Percentiles rank a stretch among this genome's conserved stretches.
These are phyloP conservation scores for Calliopum simillimum DNA, from an alignment of 2,888 invertebrate genomes.

Conservation along the genomic window DNA sequence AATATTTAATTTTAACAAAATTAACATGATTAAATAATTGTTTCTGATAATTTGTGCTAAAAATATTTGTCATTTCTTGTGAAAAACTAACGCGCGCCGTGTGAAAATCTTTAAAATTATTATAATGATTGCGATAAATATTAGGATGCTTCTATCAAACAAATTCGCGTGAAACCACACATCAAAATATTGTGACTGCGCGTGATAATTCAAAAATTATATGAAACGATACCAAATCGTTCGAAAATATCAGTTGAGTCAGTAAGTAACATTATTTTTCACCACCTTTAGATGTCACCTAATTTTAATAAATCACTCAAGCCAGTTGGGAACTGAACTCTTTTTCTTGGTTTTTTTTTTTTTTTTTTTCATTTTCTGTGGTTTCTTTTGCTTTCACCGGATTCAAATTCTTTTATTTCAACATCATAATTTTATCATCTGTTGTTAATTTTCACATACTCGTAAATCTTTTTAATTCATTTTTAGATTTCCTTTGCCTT, in stretches of 20 bases:
- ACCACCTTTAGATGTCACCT: slow-evolving; percentile 18
- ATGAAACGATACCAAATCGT: background rate
- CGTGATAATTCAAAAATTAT: slow-evolving; percentile 19
- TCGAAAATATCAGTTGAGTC: slow-evolving; percentile 23
- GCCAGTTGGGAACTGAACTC: too few relatives aligned
- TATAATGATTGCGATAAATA: background rate
- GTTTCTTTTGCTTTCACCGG: too few relatives aligned
- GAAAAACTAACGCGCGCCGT: too few relatives aligned
- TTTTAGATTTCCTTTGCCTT: too few relatives aligned
- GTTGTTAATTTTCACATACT: too few relatives aligned
- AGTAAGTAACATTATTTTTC: slow-evolving; percentile 17
- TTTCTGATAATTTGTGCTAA: background rate
- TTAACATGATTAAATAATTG: slow-evolving; percentile 5
- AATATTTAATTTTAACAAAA: background rate
- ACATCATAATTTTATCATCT: too few relatives aligned
- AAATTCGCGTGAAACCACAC: background rate
- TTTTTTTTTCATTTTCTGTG: too few relatives aligned
- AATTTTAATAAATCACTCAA: slow-evolving; percentile 25
- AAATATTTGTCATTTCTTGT: background rate
- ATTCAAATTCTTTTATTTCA: too few relatives aligned
- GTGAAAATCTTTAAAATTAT: background rate
- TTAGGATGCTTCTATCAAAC: background rate
- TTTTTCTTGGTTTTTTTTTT: too few relatives aligned
- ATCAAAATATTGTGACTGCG: slow-evolving; percentile 27
- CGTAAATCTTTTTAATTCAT: too few relatives aligned